Base-by-base conservation (phyloP, 2,888 invertebrate genomes). In the Agrypnus murinus region DNA sequence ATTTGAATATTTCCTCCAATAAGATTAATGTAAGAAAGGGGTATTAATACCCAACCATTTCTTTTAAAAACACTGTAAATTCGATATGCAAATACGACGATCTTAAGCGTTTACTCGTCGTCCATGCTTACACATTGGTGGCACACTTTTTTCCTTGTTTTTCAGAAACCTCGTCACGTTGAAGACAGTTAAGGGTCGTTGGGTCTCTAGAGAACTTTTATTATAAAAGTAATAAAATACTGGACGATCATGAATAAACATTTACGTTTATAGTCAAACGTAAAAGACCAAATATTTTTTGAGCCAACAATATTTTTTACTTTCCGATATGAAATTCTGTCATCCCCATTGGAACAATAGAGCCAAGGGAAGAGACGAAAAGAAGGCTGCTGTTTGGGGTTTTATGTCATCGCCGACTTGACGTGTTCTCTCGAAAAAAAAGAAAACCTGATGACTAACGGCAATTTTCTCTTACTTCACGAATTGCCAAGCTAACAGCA, bases 221-320 rank as follows among this genome's bases (percentile, higher is more conserved):
- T 43, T 43, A 31, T 25, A 31, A 58, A 58, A 43, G 58, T 31
- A 58, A 58, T 58, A 58, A 58, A 58, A 58, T 58, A 58, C 43
- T 43, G 43, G 58, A 36, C 55, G 36, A 19, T 43, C 43, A 58
- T 58, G 58, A 58, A 58, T 58, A 58, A 58, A 58, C 58, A 58
- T 58, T 58, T 43, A 43, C 58, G 55, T 58, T 58, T 58, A 58
- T 43, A 58, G 58, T n/a, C 58, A 12, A 55, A 17, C 58, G 31
- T 58, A 58, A 58, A 55, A 58, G 15, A 19, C n/a, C 19, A 14
- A 31, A 58, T 25, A 43, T 58, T 40, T 58, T 31, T 36, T 3
- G 58, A 15, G 43, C 19, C 58, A 55, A 55, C 55, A 55, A 36
- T 55, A 55, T 55, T 43, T 43, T 25, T 43, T 14, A 58, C n/a